phyloP scores from a whole-genome alignment of 2,797 vertebrate species.

The Margarornis squamiger region DNA sequence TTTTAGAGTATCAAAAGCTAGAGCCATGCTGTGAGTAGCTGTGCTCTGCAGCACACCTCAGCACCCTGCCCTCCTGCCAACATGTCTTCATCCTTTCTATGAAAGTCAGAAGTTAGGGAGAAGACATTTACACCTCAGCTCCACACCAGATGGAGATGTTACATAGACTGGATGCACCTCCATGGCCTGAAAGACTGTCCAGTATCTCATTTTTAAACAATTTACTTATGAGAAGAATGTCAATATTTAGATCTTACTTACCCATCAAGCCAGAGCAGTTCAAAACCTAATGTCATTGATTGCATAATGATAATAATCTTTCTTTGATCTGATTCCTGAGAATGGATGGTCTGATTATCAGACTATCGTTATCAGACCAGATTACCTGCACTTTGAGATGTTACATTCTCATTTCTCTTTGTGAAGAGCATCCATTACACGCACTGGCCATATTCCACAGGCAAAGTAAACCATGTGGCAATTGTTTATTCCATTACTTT shows the following conservation, averaged over 20 bases:
- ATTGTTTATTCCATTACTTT: not conserved
- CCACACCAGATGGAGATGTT: not conserved
- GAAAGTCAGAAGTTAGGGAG: not conserved
- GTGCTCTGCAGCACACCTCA: not conserved
- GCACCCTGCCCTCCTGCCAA: not conserved
- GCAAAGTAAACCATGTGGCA: not conserved
- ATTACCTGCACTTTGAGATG: not conserved
- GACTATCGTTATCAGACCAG: not conserved
- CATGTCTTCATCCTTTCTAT: not conserved
- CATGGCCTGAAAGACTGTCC: not conserved
- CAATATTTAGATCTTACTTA: not conserved
- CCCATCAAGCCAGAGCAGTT: not conserved
- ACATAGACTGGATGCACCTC: not conserved
- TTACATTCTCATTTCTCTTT: not conserved
- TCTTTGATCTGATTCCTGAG: not conserved
- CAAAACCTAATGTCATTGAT: not conserved
- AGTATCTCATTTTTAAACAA: not conserved
- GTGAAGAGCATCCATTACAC: not conserved
- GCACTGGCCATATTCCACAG: not conserved
- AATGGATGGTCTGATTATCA: not conserved
- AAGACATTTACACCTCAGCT: not conserved
- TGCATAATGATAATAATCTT: not conserved
- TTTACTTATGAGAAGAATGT: not conserved
- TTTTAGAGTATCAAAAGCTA: not conserved
- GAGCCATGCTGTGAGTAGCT: not conserved